A percentile compares a stretch with the other conserved stretches of the same genome.
These are phyloP conservation scores for Oryzias dopingdopingensis DNA, from an alignment of 2,797 vertebrate species.

Conservation along the genomic window DNA sequence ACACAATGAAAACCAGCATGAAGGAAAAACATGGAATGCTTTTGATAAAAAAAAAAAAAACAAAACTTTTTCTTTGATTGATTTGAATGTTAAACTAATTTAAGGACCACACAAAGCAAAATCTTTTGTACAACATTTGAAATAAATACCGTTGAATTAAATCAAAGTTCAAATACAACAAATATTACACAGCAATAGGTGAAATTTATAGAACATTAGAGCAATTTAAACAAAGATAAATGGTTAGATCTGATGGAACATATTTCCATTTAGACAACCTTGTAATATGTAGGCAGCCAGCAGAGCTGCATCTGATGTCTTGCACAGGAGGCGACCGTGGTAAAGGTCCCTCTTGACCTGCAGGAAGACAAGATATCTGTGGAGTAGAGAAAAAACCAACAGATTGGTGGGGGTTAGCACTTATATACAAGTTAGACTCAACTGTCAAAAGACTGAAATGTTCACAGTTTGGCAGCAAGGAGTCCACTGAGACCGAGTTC, in stretches of 20 bases:
- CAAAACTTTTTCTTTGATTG: no score
- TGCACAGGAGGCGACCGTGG: conserved; percentile 95
- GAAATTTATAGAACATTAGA: background rate
- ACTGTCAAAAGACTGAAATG: conserved; percentile 2
- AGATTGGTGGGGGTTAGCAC: conserved; percentile 34
- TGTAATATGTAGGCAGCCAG: conserved; percentile 96
- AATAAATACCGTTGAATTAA: no score
- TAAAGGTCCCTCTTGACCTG: conserved; percentile 99
- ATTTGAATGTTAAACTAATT: no score
- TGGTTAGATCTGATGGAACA: background rate
- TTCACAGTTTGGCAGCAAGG: conserved; percentile 4
- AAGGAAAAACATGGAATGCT: no score
- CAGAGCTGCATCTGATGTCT: conserved; percentile 93
- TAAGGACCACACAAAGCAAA: no score
- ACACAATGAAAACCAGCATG: background rate
- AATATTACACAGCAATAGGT: background rate
- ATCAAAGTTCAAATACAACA: no score
- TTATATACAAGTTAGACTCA: background rate
- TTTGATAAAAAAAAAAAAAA: no score
- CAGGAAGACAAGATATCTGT: conserved; percentile 96
- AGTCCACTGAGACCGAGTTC: conserved; percentile 1
- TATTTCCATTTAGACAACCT: conserved; percentile 70
- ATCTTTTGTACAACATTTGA: no score
- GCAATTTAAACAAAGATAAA: background rate
- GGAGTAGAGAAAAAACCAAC: conserved; percentile 46